Evolutionary conservation across 1,140 invertebrate species (phyloP).

Genomic region (Drosophila seguyi): DNA sequence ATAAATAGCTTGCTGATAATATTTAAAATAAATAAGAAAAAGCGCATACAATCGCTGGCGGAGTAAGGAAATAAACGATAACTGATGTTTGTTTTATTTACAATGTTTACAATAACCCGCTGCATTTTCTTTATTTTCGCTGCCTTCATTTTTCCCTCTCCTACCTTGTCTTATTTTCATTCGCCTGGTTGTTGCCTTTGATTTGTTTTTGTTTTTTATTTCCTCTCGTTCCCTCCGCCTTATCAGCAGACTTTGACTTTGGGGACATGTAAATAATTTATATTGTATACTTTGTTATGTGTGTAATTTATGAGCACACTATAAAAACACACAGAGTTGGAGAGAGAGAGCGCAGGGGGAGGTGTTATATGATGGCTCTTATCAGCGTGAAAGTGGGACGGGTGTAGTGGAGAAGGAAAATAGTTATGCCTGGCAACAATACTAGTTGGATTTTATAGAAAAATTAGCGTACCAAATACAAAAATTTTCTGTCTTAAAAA

Average conservation of each 20-base stretch:
- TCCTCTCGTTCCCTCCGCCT: constrained; percentile 23
- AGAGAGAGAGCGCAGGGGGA: constrained; percentile 6
- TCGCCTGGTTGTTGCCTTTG: constrained; percentile 7
- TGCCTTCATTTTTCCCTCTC: constrained; percentile 10
- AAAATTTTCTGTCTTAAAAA: not conserved
- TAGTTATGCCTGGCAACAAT: constrained; percentile 41
- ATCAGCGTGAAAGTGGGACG: constrained; percentile 45
- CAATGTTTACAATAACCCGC: constrained; percentile 34
- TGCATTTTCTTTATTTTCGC: constrained; percentile 53
- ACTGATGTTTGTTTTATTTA: constrained; percentile 79
- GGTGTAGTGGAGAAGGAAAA: constrained; percentile 14
- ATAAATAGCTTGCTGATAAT: constrained; percentile 38
- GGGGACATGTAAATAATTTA: constrained; percentile 83
- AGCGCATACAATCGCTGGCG: not conserved
- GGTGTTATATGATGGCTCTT: constrained; percentile 65
- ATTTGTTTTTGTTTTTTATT: constrained; percentile 39
- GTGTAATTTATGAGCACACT: constrained; percentile 76
- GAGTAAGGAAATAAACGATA: constrained; percentile 32
- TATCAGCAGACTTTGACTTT: constrained; percentile 82
- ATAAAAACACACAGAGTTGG: constrained; percentile 28
- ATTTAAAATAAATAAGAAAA: constrained; percentile 28
- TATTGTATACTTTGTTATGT: constrained; percentile 79
- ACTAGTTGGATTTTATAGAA: constrained; percentile 3
- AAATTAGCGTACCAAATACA: constrained; percentile 20
- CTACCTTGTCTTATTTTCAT: constrained; percentile 36